phyloP scores from a whole-genome alignment of 2,888 invertebrate genomes.

The Lacanobia wlatinum region DNA sequence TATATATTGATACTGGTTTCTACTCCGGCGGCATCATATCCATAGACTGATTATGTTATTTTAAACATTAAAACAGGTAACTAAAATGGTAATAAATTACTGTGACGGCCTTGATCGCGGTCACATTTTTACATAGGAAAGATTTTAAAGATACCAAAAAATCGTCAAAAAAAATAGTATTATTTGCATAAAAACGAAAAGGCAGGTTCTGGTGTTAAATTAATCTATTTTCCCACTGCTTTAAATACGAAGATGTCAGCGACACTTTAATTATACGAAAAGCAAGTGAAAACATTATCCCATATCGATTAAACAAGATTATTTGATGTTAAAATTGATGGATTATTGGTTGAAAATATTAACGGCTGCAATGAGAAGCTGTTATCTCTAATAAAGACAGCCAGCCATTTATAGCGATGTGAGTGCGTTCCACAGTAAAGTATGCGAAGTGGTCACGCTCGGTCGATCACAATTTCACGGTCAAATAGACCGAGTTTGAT shows the following conservation, averaged over 20 bases:
- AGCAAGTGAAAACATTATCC: not conserved
- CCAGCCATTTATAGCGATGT: constrained; percentile 59
- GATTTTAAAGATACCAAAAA: not conserved
- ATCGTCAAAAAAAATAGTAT: constrained; percentile 1
- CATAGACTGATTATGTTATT: constrained; percentile 11
- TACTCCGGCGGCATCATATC: constrained; percentile 25
- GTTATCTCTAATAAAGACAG: constrained; percentile 47
- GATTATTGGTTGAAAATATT: not conserved
- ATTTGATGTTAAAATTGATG: constrained; percentile 4
- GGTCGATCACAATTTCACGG: constrained; percentile 86
- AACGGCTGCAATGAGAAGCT: constrained; percentile 13
- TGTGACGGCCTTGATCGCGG: constrained; percentile 52
- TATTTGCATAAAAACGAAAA: constrained; percentile 22
- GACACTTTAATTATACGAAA: constrained; percentile 1
- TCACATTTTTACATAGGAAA: constrained; percentile 20
- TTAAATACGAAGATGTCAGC: not conserved
- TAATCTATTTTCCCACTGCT: not conserved
- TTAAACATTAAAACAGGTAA: no score
- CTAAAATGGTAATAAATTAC: constrained; percentile 18
- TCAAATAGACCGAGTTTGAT: constrained; percentile 85
- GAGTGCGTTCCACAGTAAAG: constrained; percentile 74
- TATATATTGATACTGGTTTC: constrained; percentile 60
- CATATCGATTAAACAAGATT: constrained; percentile 4
- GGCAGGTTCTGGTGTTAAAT: constrained; percentile 13
- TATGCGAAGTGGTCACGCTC: constrained; percentile 83